These are phyloP conservation scores for Carassius carassius DNA, from an alignment of 2,113 vertebrate genomes.

Conservation along the genomic window DNA sequence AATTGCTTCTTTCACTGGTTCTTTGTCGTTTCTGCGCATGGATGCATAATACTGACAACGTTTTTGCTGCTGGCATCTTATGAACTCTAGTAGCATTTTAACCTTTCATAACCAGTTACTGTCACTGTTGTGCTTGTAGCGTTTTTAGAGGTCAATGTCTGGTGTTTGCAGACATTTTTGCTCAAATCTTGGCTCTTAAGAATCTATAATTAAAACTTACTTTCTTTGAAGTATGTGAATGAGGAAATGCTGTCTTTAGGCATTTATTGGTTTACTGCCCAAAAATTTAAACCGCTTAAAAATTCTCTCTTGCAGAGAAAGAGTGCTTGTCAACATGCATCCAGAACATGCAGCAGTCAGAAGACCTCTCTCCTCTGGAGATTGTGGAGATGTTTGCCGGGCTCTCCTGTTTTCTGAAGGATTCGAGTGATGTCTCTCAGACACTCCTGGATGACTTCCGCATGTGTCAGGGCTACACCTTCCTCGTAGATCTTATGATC, in stretches of 20 bases:
- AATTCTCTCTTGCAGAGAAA: conserved; percentile 82
- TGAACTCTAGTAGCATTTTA: conserved; percentile 28
- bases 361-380: conserved; percentile 94
- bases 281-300: background rate
- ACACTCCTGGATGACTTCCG: conserved; percentile 95
- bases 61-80: conserved; percentile 3
- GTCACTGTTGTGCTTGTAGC: background rate
- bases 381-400: conserved; percentile 98
- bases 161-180: background rate
- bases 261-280: background rate
- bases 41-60: background rate
- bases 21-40: background rate
- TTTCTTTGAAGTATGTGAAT: background rate
- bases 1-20: background rate
- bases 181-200: background rate
- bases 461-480: conserved; percentile 97
- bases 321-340: conserved; percentile 95
- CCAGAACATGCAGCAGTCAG: conserved; percentile 99
- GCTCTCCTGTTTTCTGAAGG: conserved; percentile 98
- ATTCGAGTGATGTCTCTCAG: conserved; percentile 96
- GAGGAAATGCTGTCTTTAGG: background rate
- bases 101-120: background rate
- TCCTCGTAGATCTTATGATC: conserved; percentile 95
- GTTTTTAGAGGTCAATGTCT: background rate
- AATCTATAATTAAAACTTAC: too few species aligned